phyloP scores from a whole-genome alignment of 2,113 vertebrate species.

The Struthio camelus region DNA sequence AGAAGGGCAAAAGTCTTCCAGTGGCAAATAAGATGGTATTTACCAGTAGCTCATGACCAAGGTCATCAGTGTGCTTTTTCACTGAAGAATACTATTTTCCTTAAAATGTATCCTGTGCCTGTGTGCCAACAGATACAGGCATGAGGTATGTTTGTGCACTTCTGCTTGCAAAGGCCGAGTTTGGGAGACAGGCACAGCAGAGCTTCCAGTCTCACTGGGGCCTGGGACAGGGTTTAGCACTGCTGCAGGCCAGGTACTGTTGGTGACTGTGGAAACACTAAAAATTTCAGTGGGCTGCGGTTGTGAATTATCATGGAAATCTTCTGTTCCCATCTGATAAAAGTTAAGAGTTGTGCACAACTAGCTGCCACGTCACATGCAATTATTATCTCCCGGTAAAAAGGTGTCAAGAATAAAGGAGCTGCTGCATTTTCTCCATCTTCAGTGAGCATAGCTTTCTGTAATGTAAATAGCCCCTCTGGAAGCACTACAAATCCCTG shows the following conservation, averaged over 20 bases:
- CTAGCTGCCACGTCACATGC: fast-evolving
- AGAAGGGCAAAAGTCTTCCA: neutral
- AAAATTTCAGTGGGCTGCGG: neutral
- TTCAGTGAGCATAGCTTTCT: neutral
- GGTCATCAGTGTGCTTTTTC: neutral
- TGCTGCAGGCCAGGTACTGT: fast-evolving
- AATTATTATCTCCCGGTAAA: neutral
- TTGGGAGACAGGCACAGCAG: neutral
- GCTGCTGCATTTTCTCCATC: fast-evolving
- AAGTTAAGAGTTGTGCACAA: neutral
- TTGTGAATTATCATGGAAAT: fast-evolving
- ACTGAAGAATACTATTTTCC: neutral
- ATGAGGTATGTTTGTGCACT: fast-evolving
- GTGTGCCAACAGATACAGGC: fast-evolving
- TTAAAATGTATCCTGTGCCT: neutral
- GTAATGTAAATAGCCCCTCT: neutral
- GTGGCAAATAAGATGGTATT: neutral
- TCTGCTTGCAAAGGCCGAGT: neutral
- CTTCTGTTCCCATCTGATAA: neutral
- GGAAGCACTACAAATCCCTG: neutral
- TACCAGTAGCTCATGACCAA: neutral
- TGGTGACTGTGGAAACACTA: neutral
- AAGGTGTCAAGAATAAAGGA: neutral
- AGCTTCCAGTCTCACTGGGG: too few relatives aligned
- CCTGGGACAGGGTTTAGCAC: neutral